phyloP scores from a whole-genome alignment of 2,888 invertebrate species.

The Ischnura elegans region DNA sequence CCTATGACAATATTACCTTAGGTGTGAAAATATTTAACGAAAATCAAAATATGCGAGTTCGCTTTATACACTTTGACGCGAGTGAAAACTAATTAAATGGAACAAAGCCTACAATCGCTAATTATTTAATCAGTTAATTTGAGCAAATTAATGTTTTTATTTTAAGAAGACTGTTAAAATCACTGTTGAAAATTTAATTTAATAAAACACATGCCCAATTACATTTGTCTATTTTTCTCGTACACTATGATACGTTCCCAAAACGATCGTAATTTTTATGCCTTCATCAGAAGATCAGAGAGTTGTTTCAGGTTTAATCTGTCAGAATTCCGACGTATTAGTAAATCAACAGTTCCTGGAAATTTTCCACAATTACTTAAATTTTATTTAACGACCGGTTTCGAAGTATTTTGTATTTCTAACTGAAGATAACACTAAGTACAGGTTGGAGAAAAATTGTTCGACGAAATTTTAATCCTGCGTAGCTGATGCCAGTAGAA shows the following conservation, averaged over 20 bases:
- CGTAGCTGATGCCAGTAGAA: no score
- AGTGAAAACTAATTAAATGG: neutral
- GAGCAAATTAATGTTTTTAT: slow-evolving; percentile 32
- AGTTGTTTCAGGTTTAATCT: no score
- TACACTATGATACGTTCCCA: neutral
- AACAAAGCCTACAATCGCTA: neutral
- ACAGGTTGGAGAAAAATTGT: no score
- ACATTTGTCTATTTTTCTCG: neutral
- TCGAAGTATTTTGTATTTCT: no score
- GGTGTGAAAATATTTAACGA: neutral
- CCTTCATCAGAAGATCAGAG: no score
- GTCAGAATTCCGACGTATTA: no score
- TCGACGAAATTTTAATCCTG: no score
- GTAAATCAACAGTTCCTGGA: no score
- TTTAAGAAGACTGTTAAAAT: slow-evolving; percentile 43
- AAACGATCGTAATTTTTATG: neutral
- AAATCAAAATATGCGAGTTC: neutral
- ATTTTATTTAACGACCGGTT: no score
- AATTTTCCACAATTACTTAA: no score
- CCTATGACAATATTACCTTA: slow-evolving; percentile 23
- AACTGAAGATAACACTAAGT: no score
- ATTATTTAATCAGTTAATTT: neutral
- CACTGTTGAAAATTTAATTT: slow-evolving; percentile 54
- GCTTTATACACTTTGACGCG: neutral
- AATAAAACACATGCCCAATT: neutral